Conservation (phyloP, 2,888 invertebrate genomes). For the Scaptomyza parva region DNA sequence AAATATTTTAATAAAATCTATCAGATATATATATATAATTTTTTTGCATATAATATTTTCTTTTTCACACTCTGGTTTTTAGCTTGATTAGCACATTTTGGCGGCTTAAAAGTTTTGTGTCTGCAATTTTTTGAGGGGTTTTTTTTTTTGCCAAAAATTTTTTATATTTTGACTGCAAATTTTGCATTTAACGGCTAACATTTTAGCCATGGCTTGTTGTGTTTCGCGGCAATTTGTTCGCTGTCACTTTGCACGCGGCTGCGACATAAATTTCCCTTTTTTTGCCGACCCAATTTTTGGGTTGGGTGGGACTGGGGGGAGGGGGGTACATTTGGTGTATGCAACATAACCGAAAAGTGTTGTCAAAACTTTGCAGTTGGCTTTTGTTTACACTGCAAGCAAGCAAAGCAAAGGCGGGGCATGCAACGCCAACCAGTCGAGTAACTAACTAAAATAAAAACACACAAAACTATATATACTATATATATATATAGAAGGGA, state of each 20-base stretch:
- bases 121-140: too few relatives aligned
- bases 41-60: neutral
- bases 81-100: conserved; percentile 54
- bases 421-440: conserved; percentile 44
- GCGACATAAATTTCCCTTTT: conserved; percentile 78
- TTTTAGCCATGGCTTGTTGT: conserved; percentile 61
- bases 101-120: conserved; percentile 37
- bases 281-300: conserved; percentile 72
- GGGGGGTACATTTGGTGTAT: conserved; percentile 14
- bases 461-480: conserved; percentile 63
- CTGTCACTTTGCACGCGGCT: conserved; percentile 78
- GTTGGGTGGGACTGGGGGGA: neutral
- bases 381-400: conserved; percentile 68
- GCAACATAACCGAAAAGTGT: conserved; percentile 70
- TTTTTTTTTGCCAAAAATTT: conserved; percentile 31
- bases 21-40: too few relatives aligned
- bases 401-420: conserved; percentile 6
- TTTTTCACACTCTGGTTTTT: conserved; percentile 1
- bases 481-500: conserved; percentile 27
- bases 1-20: neutral
- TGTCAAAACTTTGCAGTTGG: conserved; percentile 77
- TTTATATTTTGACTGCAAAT: conserved; percentile 12
- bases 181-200: conserved; percentile 31
- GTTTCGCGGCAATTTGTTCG: conserved; percentile 73
- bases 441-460: conserved; percentile 69